Conservation (phyloP, 2,797 vertebrate species). For the Erpetoichthys calabaricus region DNA sequence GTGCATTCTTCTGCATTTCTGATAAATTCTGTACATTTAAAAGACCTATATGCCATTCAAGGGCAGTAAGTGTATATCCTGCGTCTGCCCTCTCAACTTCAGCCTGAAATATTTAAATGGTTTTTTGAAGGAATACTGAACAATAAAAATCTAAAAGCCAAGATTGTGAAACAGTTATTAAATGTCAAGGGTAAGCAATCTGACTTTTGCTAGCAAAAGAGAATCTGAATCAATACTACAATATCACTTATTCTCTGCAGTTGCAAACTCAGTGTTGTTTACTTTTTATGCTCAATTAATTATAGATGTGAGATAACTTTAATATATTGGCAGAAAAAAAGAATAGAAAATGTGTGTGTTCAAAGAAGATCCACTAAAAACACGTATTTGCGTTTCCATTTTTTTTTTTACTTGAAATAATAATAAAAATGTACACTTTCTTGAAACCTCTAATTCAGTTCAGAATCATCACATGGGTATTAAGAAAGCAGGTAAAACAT, state of each 20-base stretch:
- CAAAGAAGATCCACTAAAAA: too few relatives aligned
- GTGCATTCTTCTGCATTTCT: background rate
- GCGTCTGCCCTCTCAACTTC: constrained; percentile 3
- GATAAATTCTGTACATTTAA: background rate
- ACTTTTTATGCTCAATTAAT: background rate
- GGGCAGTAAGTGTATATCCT: background rate
- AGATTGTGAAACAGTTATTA: constrained; percentile 10
- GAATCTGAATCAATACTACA: background rate
- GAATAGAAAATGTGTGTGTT: too few relatives aligned
- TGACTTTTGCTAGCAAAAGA: background rate
- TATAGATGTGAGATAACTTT: background rate
- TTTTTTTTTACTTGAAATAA: too few relatives aligned
- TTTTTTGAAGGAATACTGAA: constrained; percentile 9
- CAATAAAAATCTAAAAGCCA: constrained; percentile 9
- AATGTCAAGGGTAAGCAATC: constrained; percentile 7
- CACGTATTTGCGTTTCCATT: too few relatives aligned
- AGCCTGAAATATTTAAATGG: constrained; percentile 4
- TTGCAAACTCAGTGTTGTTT: constrained; percentile 1
- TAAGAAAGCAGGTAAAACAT: too few relatives aligned
- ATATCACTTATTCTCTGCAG: background rate
- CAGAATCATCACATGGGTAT: too few relatives aligned
- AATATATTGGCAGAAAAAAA: background rate
- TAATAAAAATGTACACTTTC: too few relatives aligned
- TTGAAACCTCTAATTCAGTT: too few relatives aligned
- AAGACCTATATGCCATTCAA: background rate